These are phyloP conservation scores for Acrocephalus scirpaceus DNA, from an alignment of 2,797 vertebrate genomes.

Conservation along the genomic window DNA sequence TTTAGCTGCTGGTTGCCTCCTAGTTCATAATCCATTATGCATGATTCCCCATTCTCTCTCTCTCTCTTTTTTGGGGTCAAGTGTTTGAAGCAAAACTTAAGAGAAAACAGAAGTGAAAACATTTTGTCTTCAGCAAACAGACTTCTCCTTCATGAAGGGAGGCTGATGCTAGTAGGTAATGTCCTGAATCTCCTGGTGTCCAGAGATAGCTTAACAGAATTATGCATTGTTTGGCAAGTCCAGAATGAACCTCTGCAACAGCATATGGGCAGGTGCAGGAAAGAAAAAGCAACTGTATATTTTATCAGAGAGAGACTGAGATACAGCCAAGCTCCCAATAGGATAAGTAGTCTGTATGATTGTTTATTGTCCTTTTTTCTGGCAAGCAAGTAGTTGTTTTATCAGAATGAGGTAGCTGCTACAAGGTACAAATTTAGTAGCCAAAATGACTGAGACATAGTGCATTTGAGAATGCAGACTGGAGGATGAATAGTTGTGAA, in stretches of 20 bases:
- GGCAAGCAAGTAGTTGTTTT: not conserved
- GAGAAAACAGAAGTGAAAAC: conserved; percentile 85
- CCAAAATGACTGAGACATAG: not conserved
- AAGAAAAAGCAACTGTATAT: not conserved
- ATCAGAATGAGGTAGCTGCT: not conserved
- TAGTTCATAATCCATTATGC: not conserved
- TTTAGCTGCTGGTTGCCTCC: not conserved
- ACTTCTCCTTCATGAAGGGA: conserved; percentile 86
- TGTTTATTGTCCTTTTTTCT: not conserved
- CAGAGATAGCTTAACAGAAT: not conserved
- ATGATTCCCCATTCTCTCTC: not conserved
- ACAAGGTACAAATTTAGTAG: not conserved
- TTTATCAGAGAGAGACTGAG: not conserved
- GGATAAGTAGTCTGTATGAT: not conserved
- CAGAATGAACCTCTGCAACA: not conserved
- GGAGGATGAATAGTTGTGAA: not conserved
- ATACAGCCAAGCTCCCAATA: not conserved
- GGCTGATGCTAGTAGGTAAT: conserved; percentile 83
- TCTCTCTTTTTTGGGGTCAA: conserved; percentile 7
- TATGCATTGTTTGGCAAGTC: not conserved
- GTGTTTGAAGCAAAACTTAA: conserved; percentile 89
- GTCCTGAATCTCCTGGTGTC: not conserved
- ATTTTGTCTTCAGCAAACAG: conserved; percentile 83
- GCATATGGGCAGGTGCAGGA: not conserved
- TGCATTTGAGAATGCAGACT: not conserved